Conservation (phyloP, 2,888 invertebrate genomes). For the Notocelia uddmanniana region DNA sequence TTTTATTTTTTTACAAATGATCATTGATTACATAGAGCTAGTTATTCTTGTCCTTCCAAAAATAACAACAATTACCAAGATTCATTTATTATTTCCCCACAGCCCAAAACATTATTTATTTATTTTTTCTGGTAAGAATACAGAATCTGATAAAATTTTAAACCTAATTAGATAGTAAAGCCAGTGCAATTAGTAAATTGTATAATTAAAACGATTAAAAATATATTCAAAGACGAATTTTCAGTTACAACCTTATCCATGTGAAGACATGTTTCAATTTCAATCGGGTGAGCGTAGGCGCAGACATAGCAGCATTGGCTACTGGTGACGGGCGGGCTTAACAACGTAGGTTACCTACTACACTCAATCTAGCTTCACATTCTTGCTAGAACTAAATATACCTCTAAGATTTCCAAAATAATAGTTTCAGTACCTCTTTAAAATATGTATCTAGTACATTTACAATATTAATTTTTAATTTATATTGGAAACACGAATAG, state of each 20-base stretch:
- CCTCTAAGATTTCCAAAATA: not conserved
- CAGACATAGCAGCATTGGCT: no score
- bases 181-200: not conserved
- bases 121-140: not conserved
- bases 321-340: slow-evolving; percentile 3
- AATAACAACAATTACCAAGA: not conserved
- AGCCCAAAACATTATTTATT: not conserved
- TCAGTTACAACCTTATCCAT: slow-evolving; percentile 21
- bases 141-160: not conserved
- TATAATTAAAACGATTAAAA: not conserved
- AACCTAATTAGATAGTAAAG: not conserved
- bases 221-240: not conserved
- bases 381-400: not conserved
- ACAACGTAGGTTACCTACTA: no score
- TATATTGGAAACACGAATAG: no score
- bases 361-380: not conserved
- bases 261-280: slow-evolving; percentile 22
- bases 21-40: not conserved
- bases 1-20: not conserved
- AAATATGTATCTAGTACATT: no score
- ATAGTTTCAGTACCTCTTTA: no score
- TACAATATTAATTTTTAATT: no score
- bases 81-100: no score
- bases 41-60: not conserved
- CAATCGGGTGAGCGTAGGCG: slow-evolving; percentile 12